phyloP scores from a whole-genome alignment of 2,797 vertebrate species.

The Phoxinus dragarum region DNA sequence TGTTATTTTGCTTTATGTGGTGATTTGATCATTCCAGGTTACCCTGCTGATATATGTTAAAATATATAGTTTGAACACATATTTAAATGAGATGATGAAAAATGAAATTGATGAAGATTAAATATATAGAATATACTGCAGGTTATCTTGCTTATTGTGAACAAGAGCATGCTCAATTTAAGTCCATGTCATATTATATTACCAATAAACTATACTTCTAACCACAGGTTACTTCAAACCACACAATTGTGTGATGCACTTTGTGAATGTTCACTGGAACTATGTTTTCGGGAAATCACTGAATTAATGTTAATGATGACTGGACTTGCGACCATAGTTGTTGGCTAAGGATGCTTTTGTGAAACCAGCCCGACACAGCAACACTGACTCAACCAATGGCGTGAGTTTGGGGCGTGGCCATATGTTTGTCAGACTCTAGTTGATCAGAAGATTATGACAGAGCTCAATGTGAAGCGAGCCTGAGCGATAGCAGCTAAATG shows the following conservation, averaged over 20 bases:
- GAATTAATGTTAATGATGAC: not conserved
- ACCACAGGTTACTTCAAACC: not conserved
- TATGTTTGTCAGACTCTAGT: not conserved
- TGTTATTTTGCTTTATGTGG: not conserved
- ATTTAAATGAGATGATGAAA: not conserved
- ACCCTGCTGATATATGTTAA: not conserved
- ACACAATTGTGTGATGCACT: not conserved
- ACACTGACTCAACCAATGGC: not conserved
- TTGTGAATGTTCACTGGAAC: not conserved
- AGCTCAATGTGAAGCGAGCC: conserved; percentile 30
- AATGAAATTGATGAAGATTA: not conserved
- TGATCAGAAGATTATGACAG: too few relatives aligned
- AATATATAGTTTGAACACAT: not conserved
- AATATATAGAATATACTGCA: too few relatives aligned
- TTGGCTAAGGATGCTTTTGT: not conserved
- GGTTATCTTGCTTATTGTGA: not conserved
- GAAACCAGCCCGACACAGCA: not conserved
- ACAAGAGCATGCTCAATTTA: not conserved
- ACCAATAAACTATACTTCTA: too few relatives aligned
- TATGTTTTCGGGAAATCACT: not conserved
- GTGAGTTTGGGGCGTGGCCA: not conserved
- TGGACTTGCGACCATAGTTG: not conserved
- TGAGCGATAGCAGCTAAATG: conserved; percentile 15
- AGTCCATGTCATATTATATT: not conserved
- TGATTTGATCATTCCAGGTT: not conserved